Base-by-base conservation (phyloP, 2,888 invertebrate genomes). In the Silvanus unidentatus region DNA sequence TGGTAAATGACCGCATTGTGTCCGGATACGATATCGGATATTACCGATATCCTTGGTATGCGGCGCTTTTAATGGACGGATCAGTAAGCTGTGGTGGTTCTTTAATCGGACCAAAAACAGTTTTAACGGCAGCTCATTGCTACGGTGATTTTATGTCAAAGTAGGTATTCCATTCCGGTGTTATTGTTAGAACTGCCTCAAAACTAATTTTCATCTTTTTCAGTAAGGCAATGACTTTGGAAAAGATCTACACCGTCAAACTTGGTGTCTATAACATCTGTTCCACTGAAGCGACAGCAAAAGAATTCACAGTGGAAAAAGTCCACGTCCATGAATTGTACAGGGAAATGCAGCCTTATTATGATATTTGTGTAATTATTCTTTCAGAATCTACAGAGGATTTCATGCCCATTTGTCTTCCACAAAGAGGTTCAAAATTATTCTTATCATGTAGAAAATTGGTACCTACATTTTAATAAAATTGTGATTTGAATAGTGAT, bases 71-170 rank as follows among this genome's bases (percentile, higher is more conserved):
- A 1, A 45, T 53, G 13, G 47, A 60, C 8, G 57, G 58, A 13
- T 47, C 54, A 36, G 58, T 66, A 2, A 52, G 53, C 1, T 72
- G 72, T 52, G 72, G 71, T 2, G 70, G 66, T 8, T 61, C 67
- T 2, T 52, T 71, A 16, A 65, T 72, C 43, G 63, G 59, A 1
- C 56, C 63, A 6, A 61, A 52, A 40, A 59, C 57, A 9, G 56
- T 72, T n/a, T 16, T 71, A n/a, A 66, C 70, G 4, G 72, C 71
- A 2, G 72, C 71, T 1, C 72, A 72, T 59, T 72, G 71, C 44
- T 71, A 58, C 47, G 65, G 64, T 50, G 61, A 61, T 12, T 61
- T 52, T 37, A n/a, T 51, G 11, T 47, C 53, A 15, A 50, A 34
- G 59, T 58, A 39, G 40, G 39, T 42, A 36, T 15, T 12, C 27